These are phyloP conservation scores for Falcunculus frontatus DNA, from an alignment of 2,113 vertebrate species.

Conservation along the genomic window DNA sequence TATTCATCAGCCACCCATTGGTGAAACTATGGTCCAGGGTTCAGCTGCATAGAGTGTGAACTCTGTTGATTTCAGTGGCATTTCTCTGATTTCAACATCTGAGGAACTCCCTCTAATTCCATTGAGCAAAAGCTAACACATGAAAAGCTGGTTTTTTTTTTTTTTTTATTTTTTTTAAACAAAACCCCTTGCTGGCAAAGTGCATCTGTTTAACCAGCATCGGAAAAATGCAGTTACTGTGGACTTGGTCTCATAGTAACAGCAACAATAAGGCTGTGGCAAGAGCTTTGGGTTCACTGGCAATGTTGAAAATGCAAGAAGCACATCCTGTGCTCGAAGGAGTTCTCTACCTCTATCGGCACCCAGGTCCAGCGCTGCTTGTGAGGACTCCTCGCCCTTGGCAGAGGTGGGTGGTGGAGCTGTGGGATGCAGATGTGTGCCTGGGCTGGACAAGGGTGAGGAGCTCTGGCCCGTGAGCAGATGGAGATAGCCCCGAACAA, in stretches of 20 bases:
- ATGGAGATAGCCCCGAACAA: not conserved
- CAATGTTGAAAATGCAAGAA: not conserved
- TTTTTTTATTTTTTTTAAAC: not conserved
- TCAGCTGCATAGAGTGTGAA: not conserved
- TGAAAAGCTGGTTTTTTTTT: not conserved
- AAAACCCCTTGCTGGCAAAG: not conserved
- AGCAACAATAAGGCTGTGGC: conserved; percentile 39
- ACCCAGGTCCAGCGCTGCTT: not conserved
- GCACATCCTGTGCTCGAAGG: fast-evolving
- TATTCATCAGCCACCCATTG: not conserved
- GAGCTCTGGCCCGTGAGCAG: not conserved
- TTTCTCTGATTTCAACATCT: not conserved
- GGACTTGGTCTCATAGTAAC: conserved; percentile 39
- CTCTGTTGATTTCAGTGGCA: not conserved
- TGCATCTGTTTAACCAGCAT: not conserved
- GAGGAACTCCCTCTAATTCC: not conserved
- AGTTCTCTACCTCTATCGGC: not conserved
- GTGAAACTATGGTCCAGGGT: not conserved
- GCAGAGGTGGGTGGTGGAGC: not conserved
- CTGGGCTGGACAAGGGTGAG: fast-evolving
- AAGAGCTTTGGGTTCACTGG: not conserved
- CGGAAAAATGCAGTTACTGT: conserved; percentile 50
- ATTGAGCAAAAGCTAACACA: not conserved
- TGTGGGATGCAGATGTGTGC: not conserved
- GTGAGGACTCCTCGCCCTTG: fast-evolving